These are phyloP conservation scores for Istiophorus platypterus DNA, from an alignment of 2,113 vertebrate genomes.

Conservation along the genomic window DNA sequence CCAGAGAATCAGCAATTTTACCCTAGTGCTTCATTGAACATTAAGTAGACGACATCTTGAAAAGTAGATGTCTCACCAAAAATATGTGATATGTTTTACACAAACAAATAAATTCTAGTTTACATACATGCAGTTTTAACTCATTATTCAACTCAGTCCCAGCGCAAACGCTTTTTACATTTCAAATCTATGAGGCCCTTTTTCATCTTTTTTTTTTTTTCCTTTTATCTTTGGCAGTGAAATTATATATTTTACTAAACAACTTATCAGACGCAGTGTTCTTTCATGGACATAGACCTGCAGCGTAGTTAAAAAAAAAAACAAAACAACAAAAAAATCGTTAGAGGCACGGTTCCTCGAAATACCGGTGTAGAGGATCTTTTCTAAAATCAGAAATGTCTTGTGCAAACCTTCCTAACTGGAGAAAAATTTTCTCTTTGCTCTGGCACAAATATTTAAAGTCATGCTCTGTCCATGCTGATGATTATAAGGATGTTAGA, in stretches of 20 bases:
- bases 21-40: slow-evolving; percentile 2
- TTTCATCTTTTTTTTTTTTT: neutral
- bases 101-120: slow-evolving; percentile 22
- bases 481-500: slow-evolving; percentile 21
- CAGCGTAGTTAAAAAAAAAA: slow-evolving; percentile 1
- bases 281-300: neutral
- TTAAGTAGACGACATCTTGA: neutral
- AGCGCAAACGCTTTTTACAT: slow-evolving; percentile 17
- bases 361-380: neutral
- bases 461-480: neutral
- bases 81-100: slow-evolving; percentile 8
- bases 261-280: neutral
- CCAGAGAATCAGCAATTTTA: slow-evolving; percentile 28
- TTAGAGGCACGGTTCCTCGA: neutral
- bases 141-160: slow-evolving; percentile 23
- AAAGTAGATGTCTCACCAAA: slow-evolving; percentile 16
- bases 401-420: neutral
- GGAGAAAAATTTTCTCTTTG: neutral
- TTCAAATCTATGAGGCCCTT: slow-evolving; percentile 34
- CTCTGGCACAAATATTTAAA: slow-evolving; percentile 5
- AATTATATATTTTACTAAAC: slow-evolving; percentile 11
- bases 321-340: neutral
- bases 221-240: slow-evolving; percentile 45
- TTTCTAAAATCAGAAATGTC: slow-evolving; percentile 1
- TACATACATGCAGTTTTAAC: slow-evolving; percentile 32